A percentile compares a stretch with the other conserved stretches of the same genome.
These are phyloP conservation scores for Novumbra hubbsi DNA, from an alignment of 2,797 vertebrate species.

Conservation along the genomic window DNA sequence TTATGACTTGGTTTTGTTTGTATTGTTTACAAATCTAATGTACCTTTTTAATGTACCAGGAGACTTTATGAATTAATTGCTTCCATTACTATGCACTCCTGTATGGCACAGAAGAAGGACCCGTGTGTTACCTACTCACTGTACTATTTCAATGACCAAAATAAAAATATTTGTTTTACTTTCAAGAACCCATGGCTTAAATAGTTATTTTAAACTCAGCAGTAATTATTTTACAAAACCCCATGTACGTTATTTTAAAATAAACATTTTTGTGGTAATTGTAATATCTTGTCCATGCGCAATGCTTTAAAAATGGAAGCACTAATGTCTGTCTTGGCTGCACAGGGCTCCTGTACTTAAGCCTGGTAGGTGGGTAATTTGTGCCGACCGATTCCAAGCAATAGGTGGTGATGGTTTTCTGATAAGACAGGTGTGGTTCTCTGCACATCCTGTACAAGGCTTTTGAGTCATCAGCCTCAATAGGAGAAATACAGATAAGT, in stretches of 20 bases:
- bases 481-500: background rate
- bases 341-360: background rate
- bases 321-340: background rate
- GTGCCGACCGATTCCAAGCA: background rate
- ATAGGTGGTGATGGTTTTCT: background rate
- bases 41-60: no score
- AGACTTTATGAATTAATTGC: no score
- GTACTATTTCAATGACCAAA: no score
- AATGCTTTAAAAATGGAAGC: background rate
- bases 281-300: background rate
- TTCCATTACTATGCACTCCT: no score
- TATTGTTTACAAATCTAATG: background rate
- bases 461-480: background rate
- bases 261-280: background rate
- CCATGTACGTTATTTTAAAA: no score
- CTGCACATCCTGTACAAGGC: background rate
- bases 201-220: no score
- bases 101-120: no score
- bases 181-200: no score
- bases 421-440: background rate
- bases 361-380: background rate
- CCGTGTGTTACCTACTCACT: no score
- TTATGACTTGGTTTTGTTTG: background rate
- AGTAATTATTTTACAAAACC: no score
- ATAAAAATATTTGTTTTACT: no score